Evolutionary conservation across 2,888 invertebrate genomes (phyloP).

Genomic region (Phragmatobia fuliginosa): DNA sequence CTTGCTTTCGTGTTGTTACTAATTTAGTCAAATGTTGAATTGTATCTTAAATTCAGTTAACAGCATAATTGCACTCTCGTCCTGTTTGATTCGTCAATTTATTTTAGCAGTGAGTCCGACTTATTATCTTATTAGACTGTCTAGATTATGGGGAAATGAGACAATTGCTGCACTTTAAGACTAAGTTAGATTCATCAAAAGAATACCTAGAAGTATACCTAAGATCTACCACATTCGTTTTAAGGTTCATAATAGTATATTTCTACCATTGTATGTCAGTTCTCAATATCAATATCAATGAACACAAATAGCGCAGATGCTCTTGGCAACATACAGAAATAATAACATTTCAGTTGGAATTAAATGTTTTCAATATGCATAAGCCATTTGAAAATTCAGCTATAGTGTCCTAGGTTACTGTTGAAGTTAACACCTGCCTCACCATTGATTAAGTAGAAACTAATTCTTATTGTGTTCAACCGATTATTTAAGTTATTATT

Average conservation of each 20-base stretch:
- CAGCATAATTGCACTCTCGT: slow-evolving; percentile 35
- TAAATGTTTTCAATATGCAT: too few relatives aligned
- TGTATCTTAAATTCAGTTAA: slow-evolving; percentile 22
- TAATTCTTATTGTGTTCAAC: too few relatives aligned
- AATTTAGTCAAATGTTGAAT: background rate
- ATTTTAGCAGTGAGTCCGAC: slow-evolving; percentile 20
- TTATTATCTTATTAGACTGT: slow-evolving; percentile 46
- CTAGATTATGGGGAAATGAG: slow-evolving; percentile 39
- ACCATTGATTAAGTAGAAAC: too few relatives aligned
- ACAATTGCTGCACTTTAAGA: slow-evolving; percentile 14
- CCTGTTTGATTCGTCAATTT: slow-evolving; percentile 33
- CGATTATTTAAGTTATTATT: too few relatives aligned
- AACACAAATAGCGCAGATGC: background rate
- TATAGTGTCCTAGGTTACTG: too few relatives aligned
- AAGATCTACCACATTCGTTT: too few relatives aligned
- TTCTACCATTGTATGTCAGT: background rate
- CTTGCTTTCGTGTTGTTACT: background rate
- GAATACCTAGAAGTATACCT: too few relatives aligned
- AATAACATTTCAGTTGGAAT: background rate
- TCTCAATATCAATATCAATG: too few relatives aligned
- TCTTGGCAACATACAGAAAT: background rate
- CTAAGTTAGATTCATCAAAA: background rate
- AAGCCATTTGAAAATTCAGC: too few relatives aligned
- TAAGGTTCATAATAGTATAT: too few relatives aligned
- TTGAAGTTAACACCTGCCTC: too few relatives aligned